Conservation (phyloP, 1,140 invertebrate genomes). For the Rhopalosiphum padi region DNA sequence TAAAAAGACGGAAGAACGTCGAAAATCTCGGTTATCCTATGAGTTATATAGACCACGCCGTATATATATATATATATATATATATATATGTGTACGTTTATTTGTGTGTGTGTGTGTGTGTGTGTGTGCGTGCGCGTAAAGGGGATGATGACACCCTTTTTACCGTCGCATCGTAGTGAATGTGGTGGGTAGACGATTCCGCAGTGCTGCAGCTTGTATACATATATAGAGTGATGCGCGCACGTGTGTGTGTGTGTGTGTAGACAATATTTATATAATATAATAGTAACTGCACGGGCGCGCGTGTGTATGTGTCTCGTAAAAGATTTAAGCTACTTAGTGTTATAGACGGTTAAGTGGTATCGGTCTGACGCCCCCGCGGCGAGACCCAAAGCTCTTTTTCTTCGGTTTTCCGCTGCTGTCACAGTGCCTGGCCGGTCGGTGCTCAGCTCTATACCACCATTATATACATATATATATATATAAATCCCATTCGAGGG, state of each 20-base stretch:
- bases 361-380: conserved; percentile 56
- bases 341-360: conserved; percentile 55
- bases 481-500: background rate
- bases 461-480: background rate
- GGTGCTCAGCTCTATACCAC: background rate
- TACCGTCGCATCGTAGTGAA: background rate
- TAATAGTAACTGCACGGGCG: background rate
- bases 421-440: background rate
- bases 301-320: background rate
- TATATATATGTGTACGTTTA: background rate
- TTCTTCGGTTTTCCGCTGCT: conserved; percentile 33
- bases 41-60: conserved; percentile 37
- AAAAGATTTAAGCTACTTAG: conserved; percentile 58
- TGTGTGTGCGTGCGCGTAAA: background rate
- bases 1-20: conserved; percentile 56
- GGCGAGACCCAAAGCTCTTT: conserved; percentile 45
- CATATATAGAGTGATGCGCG: background rate
- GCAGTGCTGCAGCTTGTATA: background rate
- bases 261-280: background rate
- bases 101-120: background rate
- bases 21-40: conserved; percentile 56
- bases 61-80: background rate
- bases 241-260: background rate
- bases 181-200: background rate
- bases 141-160: conserved; percentile 56